Conservation (phyloP, 2,797 vertebrate genomes). For the Takifugu ocellatus region DNA sequence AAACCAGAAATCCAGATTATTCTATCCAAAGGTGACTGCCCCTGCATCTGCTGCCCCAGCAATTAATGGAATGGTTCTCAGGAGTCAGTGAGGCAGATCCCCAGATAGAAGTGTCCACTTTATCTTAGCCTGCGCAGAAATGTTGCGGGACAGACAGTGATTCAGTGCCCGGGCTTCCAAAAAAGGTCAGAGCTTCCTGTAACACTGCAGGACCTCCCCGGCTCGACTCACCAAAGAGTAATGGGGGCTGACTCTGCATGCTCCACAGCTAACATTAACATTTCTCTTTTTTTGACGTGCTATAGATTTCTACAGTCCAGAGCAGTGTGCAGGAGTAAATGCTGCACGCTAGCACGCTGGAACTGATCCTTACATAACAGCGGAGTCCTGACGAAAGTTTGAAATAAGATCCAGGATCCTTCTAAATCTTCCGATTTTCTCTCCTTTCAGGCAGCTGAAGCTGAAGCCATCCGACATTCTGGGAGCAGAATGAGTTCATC, state of each 20-base stretch:
- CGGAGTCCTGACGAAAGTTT: neutral
- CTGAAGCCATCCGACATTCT: no score
- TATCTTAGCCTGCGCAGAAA: conserved; percentile 69
- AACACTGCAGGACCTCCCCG: conserved; percentile 61
- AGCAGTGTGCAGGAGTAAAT: no score
- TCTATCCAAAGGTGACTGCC: conserved; percentile 73
- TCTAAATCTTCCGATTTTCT: neutral
- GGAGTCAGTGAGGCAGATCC: conserved; percentile 72
- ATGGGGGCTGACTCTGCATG: conserved; percentile 58
- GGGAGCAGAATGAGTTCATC: neutral
- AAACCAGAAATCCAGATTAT: conserved; percentile 66
- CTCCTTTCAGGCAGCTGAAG: neutral
- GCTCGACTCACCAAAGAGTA: conserved; percentile 59
- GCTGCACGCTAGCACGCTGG: no score
- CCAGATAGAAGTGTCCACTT: conserved; percentile 76
- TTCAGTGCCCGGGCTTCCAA: conserved; percentile 63
- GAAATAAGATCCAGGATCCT: neutral
- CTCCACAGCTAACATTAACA: conserved; percentile 57
- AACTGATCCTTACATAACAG: neutral
- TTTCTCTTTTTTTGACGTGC: conserved; percentile 56
- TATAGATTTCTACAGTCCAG: conserved; percentile 14
- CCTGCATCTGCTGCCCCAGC: conserved; percentile 68
- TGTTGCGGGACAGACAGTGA: conserved; percentile 70
- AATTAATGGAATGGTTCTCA: conserved; percentile 74
- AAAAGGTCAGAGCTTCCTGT: conserved; percentile 75